Conservation (phyloP, 2,113 vertebrate species). For the Pseudorhombus dupliciocellatus region DNA sequence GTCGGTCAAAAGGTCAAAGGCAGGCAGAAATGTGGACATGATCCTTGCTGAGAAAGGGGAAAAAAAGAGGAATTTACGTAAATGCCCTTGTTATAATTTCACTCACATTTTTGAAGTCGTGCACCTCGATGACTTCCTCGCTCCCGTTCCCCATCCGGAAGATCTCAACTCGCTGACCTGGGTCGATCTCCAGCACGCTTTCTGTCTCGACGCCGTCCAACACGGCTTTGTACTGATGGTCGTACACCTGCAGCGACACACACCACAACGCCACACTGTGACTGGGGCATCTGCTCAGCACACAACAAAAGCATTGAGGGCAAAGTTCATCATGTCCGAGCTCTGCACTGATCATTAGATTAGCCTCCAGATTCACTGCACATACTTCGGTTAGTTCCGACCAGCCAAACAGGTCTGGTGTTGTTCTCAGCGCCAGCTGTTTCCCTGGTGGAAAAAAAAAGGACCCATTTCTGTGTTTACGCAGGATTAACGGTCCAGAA, state of each 20-base stretch:
- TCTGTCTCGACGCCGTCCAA: constrained; percentile 87
- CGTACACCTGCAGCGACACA: constrained; percentile 85
- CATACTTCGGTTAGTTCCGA: not conserved
- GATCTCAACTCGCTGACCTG: constrained; percentile 84
- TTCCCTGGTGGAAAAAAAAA: constrained; percentile 26
- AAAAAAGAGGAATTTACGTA: no score
- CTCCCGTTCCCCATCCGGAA: constrained; percentile 90
- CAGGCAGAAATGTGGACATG: constrained; percentile 30
- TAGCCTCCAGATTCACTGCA: not conserved
- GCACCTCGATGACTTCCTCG: constrained; percentile 92
- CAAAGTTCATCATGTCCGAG: constrained; percentile 11
- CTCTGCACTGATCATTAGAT: not conserved
- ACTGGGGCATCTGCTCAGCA: not conserved
- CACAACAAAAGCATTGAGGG: not conserved
- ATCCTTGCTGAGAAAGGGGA: not conserved
- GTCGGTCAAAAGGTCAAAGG: constrained; percentile 20
- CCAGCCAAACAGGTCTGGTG: constrained; percentile 9
- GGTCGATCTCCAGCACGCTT: constrained; percentile 92
- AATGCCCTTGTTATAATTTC: constrained; percentile 3
- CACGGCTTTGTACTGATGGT: constrained; percentile 88
- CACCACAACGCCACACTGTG: constrained; percentile 9
- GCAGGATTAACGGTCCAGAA: constrained; percentile 1
- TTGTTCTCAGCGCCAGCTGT: constrained; percentile 15
- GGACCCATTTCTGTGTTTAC: not conserved
- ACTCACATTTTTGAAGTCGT: constrained; percentile 96